These are phyloP conservation scores for Prolemur simus DNA, from an alignment of 2,113 vertebrate species.

Conservation along the genomic window DNA sequence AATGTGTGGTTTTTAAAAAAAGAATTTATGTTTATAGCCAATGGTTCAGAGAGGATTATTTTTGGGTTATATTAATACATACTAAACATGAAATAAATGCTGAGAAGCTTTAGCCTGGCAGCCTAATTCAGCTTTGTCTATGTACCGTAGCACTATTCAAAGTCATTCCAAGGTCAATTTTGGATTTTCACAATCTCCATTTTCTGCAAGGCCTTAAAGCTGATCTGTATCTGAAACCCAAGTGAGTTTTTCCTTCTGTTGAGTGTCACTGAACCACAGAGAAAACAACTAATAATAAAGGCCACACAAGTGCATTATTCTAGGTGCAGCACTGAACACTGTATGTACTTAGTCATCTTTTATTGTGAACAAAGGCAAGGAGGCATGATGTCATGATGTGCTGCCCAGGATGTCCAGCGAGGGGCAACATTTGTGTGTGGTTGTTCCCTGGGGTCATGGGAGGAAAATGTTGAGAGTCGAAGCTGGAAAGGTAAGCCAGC, in stretches of 20 bases:
- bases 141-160: background rate
- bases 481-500: slow-evolving; percentile 26
- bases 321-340: background rate
- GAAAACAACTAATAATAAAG: background rate
- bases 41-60: background rate
- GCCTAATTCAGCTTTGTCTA: background rate
- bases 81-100: background rate
- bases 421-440: background rate
- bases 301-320: background rate
- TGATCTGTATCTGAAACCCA: background rate
- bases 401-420: background rate
- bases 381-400: background rate
- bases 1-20: background rate
- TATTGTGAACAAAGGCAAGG: background rate
- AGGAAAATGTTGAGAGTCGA: background rate
- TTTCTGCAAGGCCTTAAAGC: background rate
- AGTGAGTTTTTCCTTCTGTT: background rate
- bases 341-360: background rate
- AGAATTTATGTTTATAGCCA: background rate
- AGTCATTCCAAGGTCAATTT: background rate
- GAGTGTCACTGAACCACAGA: background rate
- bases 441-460: background rate
- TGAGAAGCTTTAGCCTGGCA: background rate
- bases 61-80: background rate
- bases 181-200: background rate